Base-by-base conservation (phyloP, 2,888 invertebrate genomes). In the Apotomis betuletana region DNA sequence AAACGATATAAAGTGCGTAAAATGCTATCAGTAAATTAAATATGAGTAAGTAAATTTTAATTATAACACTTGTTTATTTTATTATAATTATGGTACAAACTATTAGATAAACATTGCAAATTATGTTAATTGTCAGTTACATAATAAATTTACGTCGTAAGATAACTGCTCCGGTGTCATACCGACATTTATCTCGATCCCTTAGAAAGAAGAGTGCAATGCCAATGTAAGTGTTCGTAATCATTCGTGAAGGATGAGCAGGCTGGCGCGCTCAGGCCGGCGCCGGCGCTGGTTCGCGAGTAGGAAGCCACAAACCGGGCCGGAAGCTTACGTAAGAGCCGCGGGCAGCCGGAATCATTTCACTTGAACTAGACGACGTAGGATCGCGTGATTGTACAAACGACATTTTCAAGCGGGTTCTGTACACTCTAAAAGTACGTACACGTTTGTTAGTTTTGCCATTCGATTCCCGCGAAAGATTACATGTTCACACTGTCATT, bases 281-380 rank as follows among this genome's bases (percentile, higher is more conserved):
- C 49, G 54, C 59, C 41, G 49, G 41, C 41, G 46, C 46, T 5
- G 46, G 10, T 1, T 10, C 49, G 49, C 58, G n/a, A 65, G 49
- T 51, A 63, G 60, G 55, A 46, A 69, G 64, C 61, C 41, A 61
- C 46, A 10, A 46, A 44, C 55, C 67, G 41, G 60, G 41, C 74
- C 75, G 75, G 74, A 75, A 75, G 72, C 69, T 75, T 73, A 73
- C 74, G 65, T 75, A 63, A 57, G 41, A 15, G 54, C 46, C 41
- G 55, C 52, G 41, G 51, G 57, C 63, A 57, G 60, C 64, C 75
- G 73, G 74, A 74, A 75, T 72, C 74, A 75, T 77, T 77, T 77
- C 77, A 76, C 77, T 74, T 52, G 51, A 58, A 69, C 65, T 67
- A 57, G 55, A 64, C 57, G 55, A 51, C 44, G 67, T 67, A 54